Evolutionary conservation across 2,113 vertebrate species (phyloP).

Genomic region (Lichenostomus cassidix): DNA sequence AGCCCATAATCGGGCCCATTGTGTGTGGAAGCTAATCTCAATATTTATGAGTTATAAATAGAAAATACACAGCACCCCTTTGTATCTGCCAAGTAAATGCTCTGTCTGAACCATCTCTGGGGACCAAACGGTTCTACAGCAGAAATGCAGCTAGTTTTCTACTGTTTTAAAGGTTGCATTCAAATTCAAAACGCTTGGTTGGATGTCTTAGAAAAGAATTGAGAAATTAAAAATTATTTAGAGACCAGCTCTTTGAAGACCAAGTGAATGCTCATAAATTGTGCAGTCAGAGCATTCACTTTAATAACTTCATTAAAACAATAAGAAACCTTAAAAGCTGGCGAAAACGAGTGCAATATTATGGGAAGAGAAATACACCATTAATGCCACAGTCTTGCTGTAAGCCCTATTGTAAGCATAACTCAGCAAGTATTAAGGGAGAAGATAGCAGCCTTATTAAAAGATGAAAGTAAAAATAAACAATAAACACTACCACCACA

Average conservation of each 20-base stretch:
- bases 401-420: constrained; percentile 40
- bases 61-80: constrained; percentile 9
- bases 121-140: not conserved
- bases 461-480: not conserved
- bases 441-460: constrained; percentile 19
- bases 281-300: constrained; percentile 68
- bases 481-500: not conserved
- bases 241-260: constrained; percentile 49
- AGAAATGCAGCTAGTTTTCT: constrained; percentile 30
- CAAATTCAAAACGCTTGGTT: constrained; percentile 19
- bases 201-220: constrained; percentile 38
- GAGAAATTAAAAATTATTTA: constrained; percentile 51
- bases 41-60: constrained; percentile 33
- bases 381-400: constrained; percentile 47
- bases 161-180: constrained; percentile 29
- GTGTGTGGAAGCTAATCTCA: constrained; percentile 35
- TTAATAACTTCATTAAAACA: constrained; percentile 76
- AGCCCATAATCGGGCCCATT: not conserved
- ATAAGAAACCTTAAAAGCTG: constrained; percentile 70
- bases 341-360: constrained; percentile 43
- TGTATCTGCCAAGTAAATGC: constrained; percentile 21
- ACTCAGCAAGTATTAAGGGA: not conserved
- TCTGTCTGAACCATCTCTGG: not conserved
- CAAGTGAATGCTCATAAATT: constrained; percentile 68
- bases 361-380: constrained; percentile 17